Evolutionary conservation across 1,140 invertebrate genomes (phyloP).

Genomic region (Drosophila bipectinata): DNA sequence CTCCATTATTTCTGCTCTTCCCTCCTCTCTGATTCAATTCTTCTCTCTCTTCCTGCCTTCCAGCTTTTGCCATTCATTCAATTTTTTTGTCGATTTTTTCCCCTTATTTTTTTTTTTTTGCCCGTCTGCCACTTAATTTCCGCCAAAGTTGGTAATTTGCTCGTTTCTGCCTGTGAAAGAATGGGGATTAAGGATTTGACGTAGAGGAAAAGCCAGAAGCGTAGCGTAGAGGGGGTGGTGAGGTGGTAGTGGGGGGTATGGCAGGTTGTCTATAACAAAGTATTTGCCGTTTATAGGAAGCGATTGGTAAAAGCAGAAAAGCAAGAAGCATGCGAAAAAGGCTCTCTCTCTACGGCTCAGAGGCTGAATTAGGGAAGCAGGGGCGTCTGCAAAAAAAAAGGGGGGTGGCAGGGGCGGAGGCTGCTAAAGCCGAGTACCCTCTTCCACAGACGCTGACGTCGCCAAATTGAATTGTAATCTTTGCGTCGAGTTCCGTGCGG

Average conservation of each 20-base stretch:
- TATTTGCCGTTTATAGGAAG: constrained; percentile 54
- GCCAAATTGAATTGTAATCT: constrained; percentile 68
- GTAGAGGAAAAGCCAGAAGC: neutral
- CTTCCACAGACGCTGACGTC: constrained; percentile 54
- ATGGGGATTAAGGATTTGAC: constrained; percentile 50
- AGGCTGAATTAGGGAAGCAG: too few relatives aligned
- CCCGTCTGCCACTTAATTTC: constrained; percentile 75
- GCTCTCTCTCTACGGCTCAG: neutral
- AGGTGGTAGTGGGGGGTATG: neutral
- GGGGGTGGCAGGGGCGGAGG: constrained; percentile 3
- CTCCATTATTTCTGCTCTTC: neutral
- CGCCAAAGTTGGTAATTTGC: constrained; percentile 76
- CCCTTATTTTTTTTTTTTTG: constrained; percentile 23
- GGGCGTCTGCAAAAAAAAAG: too few relatives aligned
- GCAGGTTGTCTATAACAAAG: constrained; percentile 37
- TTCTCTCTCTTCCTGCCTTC: neutral
- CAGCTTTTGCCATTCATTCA: constrained; percentile 52
- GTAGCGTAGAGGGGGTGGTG: neutral
- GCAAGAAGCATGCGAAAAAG: constrained; percentile 11
- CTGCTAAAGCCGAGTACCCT: neutral
- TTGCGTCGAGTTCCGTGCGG: constrained; percentile 3
- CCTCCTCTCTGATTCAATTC: neutral
- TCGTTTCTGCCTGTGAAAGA: constrained; percentile 49
- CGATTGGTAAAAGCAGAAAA: constrained; percentile 33
- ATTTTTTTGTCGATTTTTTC: constrained; percentile 20